Evolutionary conservation across 2,888 invertebrate species (phyloP).

Genomic region (Nymphalis urticae): DNA sequence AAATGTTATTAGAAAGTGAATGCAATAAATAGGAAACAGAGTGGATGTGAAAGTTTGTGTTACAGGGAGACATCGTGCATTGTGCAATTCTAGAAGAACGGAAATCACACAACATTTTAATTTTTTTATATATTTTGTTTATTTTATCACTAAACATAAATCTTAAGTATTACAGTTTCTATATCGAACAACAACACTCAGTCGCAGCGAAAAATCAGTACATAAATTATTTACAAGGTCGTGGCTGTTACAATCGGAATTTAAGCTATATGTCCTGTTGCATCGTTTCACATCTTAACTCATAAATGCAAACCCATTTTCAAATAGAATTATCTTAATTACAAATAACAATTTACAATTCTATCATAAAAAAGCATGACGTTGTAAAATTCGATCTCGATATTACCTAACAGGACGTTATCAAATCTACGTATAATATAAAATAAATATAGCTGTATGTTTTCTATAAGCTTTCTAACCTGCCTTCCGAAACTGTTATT

Average conservation of each 20-base stretch:
- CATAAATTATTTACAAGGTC: constrained; percentile 73
- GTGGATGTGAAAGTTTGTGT: constrained; percentile 59
- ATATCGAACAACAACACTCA: constrained; percentile 80
- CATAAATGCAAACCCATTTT: constrained; percentile 69
- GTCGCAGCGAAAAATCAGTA: constrained; percentile 77
- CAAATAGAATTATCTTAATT: constrained; percentile 36
- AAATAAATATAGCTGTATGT: constrained; percentile 73
- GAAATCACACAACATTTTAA: constrained; percentile 61
- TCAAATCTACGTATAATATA: constrained; percentile 55
- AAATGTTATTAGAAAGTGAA: constrained; percentile 66
- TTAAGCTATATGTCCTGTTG: constrained; percentile 47
- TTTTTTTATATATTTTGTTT: constrained; percentile 73
- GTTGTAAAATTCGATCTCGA: constrained; percentile 24
- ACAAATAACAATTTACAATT: constrained; percentile 44
- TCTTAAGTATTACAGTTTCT: constrained; percentile 80
- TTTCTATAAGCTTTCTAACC: constrained; percentile 65
- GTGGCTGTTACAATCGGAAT: constrained; percentile 53
- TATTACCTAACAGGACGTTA: constrained; percentile 48
- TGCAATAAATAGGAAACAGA: constrained; percentile 59
- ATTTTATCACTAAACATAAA: constrained; percentile 81
- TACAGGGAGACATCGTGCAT: constrained; percentile 61
- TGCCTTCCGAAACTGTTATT: constrained; percentile 67
- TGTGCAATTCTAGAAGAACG: constrained; percentile 60
- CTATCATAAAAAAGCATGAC: constrained; percentile 23
- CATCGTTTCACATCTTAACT: constrained; percentile 52